These are phyloP conservation scores for Physella acuta DNA, from an alignment of 1,140 invertebrate species.

Conservation along the genomic window DNA sequence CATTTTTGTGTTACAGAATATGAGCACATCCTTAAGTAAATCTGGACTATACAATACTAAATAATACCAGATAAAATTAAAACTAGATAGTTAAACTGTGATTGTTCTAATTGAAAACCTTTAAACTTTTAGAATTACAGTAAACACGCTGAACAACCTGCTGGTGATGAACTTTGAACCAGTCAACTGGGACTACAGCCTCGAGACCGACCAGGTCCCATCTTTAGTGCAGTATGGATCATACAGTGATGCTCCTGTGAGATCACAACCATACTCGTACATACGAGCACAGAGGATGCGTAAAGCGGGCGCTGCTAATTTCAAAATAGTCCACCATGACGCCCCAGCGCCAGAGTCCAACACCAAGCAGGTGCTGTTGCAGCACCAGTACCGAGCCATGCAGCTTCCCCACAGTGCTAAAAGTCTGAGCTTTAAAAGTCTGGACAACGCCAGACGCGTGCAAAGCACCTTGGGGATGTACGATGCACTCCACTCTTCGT, in stretches of 20 bases:
- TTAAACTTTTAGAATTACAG: slow-evolving; percentile 52
- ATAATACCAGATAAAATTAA: too few species aligned
- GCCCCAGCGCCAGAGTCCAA: background rate
- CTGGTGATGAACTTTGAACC: slow-evolving; percentile 58
- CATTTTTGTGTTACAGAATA: too few species aligned
- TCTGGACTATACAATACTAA: too few species aligned
- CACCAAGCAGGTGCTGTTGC: slow-evolving; percentile 26
- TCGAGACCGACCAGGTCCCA: slow-evolving; percentile 53
- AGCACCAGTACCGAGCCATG: slow-evolving; percentile 36
- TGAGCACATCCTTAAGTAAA: too few species aligned
- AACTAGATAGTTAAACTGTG: too few species aligned
- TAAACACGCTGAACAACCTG: slow-evolving; percentile 57
- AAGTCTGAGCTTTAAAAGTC: slow-evolving; percentile 42
- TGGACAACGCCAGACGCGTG: slow-evolving; percentile 45
- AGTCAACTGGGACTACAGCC: slow-evolving; percentile 56
- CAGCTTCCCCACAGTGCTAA: slow-evolving; percentile 54
- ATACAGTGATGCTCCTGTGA: slow-evolving; percentile 51
- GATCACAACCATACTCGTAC: slow-evolving; percentile 52
- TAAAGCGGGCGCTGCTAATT: slow-evolving; percentile 51
- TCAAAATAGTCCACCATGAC: slow-evolving; percentile 44
- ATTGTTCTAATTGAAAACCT: too few species aligned
- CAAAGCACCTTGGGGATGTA: slow-evolving; percentile 31
- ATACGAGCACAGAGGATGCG: slow-evolving; percentile 55
- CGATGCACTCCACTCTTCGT: background rate
- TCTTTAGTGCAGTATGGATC: slow-evolving; percentile 52